Conservation (phyloP, 2,888 invertebrate genomes). For the Cordylochernes scorpioides region DNA sequence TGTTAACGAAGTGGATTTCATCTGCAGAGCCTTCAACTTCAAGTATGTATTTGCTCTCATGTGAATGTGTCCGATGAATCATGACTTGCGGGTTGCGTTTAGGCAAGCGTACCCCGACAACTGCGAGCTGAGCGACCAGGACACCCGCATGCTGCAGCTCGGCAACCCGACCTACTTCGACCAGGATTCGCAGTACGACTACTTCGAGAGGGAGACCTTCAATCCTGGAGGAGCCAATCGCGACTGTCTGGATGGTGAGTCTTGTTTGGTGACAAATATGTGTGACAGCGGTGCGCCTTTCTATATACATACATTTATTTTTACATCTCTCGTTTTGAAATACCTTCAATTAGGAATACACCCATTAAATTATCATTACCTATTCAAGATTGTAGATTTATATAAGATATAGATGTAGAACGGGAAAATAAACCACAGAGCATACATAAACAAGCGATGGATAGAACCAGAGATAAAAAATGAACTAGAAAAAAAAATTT, state of each 20-base stretch:
- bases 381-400: too few relatives aligned
- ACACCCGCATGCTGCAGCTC: slow-evolving; percentile 52
- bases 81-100: slow-evolving; percentile 17
- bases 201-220: slow-evolving; percentile 44
- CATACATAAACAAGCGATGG: too few relatives aligned
- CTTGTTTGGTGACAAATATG: background rate
- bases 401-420: too few relatives aligned
- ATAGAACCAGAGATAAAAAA: too few relatives aligned
- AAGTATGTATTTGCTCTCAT: slow-evolving; percentile 27
- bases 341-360: too few relatives aligned
- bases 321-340: too few relatives aligned
- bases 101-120: slow-evolving; percentile 36
- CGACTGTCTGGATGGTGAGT: slow-evolving; percentile 11
- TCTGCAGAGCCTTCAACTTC: slow-evolving; percentile 62
- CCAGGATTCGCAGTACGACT: slow-evolving; percentile 33
- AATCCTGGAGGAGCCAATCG: slow-evolving; percentile 3
- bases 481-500: too few relatives aligned
- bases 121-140: slow-evolving; percentile 65
- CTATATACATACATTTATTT: too few relatives aligned
- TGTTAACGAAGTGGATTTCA: slow-evolving; percentile 48
- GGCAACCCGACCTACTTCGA: slow-evolving; percentile 64
- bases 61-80: background rate
- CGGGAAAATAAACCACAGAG: too few relatives aligned
- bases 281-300: too few relatives aligned
- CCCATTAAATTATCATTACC: too few relatives aligned